A percentile compares a stretch with the other conserved stretches of the same genome.
These are phyloP conservation scores for Chaenogobius annularis DNA, from an alignment of 2,113 vertebrate species.

Conservation along the genomic window DNA sequence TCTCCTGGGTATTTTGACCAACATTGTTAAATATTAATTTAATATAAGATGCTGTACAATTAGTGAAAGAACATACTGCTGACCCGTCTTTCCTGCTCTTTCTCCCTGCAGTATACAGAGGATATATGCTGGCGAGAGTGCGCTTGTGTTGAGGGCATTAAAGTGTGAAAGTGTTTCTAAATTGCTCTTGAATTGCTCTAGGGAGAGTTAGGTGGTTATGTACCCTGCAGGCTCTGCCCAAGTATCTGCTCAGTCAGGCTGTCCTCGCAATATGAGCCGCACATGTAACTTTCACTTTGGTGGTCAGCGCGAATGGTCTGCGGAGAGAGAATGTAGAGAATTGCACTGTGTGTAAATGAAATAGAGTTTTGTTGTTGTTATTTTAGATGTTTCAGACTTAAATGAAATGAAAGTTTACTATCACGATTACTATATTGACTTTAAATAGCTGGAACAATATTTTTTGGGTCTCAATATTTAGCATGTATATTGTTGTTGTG, in stretches of 20 bases:
- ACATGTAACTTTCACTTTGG: constrained; percentile 18
- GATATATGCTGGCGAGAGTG: constrained; percentile 24
- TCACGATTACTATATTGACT: too few relatives aligned
- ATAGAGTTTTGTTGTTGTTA: background rate
- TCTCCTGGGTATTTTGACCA: constrained; percentile 17
- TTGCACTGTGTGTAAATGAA: background rate
- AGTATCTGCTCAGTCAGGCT: constrained; percentile 23
- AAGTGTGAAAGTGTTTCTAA: constrained; percentile 69
- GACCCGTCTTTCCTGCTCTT: constrained; percentile 54
- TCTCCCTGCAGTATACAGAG: constrained; percentile 17
- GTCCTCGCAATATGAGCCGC: background rate
- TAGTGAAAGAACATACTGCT: constrained; percentile 54
- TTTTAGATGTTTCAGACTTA: background rate
- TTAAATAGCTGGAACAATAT: too few relatives aligned
- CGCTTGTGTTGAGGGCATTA: constrained; percentile 54
- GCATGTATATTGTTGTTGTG: too few relatives aligned
- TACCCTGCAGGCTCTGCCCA: constrained; percentile 47
- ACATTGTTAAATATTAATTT: constrained; percentile 59
- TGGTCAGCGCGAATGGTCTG: background rate
- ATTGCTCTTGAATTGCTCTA: constrained; percentile 65
- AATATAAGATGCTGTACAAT: constrained; percentile 37
- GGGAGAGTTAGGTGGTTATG: constrained; percentile 55
- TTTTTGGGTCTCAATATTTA: too few relatives aligned
- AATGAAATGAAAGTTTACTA: too few relatives aligned
- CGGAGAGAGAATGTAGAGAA: background rate